phyloP scores from a whole-genome alignment of 1,140 invertebrate species.

The Neodiprion fabricii region DNA sequence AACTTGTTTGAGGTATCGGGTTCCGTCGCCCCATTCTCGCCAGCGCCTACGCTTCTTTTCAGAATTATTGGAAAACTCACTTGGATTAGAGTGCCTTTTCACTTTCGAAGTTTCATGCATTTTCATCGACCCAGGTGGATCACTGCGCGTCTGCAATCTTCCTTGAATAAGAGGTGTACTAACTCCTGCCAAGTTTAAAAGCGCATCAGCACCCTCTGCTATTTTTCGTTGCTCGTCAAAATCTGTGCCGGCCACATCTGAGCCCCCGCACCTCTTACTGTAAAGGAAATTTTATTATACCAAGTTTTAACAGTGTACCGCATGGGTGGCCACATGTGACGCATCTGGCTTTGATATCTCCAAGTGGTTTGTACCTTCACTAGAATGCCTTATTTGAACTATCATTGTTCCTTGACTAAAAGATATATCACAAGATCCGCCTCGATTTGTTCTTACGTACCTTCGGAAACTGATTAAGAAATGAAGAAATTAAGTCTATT shows the following conservation, averaged over 20 bases:
- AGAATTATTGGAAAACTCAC: constrained; percentile 43
- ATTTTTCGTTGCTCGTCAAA: constrained; percentile 78
- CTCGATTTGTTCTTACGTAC: too few relatives aligned
- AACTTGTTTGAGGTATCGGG: constrained; percentile 54
- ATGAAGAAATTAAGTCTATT: too few relatives aligned
- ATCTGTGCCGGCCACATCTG: constrained; percentile 54
- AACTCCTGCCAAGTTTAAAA: constrained; percentile 76
- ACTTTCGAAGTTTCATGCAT: constrained; percentile 38
- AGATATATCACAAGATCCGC: too few relatives aligned
- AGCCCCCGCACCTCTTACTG: constrained; percentile 41
- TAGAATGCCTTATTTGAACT: too few relatives aligned
- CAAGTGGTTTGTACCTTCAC: too few relatives aligned
- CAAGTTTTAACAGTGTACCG: too few relatives aligned
- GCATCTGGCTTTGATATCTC: constrained; percentile 12
- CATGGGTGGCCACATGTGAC: constrained; percentile 27
- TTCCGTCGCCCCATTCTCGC: constrained; percentile 53
- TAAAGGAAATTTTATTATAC: neutral
- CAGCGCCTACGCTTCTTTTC: constrained; percentile 51
- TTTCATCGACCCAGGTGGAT: constrained; percentile 29
- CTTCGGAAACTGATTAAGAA: too few relatives aligned
- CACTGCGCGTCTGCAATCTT: constrained; percentile 36
- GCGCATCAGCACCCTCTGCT: constrained; percentile 79
- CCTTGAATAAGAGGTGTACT: constrained; percentile 49
- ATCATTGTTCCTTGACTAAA: too few relatives aligned
- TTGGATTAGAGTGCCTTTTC: constrained; percentile 32